Conservation (phyloP, 2,888 invertebrate species). For the Sinodicranocentrus sp. region DNA sequence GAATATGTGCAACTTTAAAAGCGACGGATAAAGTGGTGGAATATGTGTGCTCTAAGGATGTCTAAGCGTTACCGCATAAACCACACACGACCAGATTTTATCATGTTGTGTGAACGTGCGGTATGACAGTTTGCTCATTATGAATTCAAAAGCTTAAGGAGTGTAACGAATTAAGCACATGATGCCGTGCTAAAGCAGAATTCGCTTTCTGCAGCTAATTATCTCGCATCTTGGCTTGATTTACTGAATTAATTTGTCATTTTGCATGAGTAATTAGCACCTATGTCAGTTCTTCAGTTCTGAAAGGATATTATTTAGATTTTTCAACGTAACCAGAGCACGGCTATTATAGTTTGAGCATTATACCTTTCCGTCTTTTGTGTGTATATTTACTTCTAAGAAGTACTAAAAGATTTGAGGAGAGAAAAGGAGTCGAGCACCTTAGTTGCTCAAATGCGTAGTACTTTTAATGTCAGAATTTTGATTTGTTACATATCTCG, state of each 20-base stretch:
- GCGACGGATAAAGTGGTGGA: too few species aligned
- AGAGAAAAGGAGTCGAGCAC: too few species aligned
- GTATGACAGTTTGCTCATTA: background rate
- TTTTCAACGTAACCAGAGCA: background rate
- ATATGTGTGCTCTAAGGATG: too few species aligned
- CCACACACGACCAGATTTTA: too few species aligned
- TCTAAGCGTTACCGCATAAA: too few species aligned
- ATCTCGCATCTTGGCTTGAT: conserved; percentile 12
- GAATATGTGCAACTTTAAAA: background rate
- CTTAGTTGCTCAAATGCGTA: too few species aligned
- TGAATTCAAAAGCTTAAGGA: conserved; percentile 11
- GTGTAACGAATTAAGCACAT: conserved; percentile 28
- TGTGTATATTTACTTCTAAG: conserved; percentile 6
- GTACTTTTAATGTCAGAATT: background rate
- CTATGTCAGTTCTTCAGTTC: conserved; percentile 10
- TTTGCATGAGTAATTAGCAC: conserved; percentile 63
- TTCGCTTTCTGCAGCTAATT: conserved; percentile 49
- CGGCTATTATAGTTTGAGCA: background rate
- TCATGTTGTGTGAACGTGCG: conserved; percentile 8
- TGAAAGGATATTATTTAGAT: conserved; percentile 1
- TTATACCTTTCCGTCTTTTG: background rate
- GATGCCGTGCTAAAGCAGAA: conserved; percentile 15
- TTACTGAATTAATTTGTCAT: conserved; percentile 64
- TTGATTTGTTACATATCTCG: background rate
- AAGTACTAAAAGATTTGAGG: background rate